phyloP scores from a whole-genome alignment of 1,140 invertebrate genomes.

The Hypothenemus hampei region DNA sequence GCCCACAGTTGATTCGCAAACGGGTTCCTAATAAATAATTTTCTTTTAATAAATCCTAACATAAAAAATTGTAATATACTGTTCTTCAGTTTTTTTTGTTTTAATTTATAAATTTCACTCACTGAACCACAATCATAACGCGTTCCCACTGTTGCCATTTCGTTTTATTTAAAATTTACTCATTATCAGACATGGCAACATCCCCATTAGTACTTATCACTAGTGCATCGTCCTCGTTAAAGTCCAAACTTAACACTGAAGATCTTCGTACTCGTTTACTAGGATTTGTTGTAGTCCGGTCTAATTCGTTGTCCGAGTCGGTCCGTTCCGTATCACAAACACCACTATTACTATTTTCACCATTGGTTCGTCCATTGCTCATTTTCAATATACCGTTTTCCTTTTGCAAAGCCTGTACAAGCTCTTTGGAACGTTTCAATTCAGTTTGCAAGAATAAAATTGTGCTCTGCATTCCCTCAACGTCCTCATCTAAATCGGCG shows the following conservation, averaged over 20 bases:
- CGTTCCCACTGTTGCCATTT: background rate
- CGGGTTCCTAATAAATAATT: no score
- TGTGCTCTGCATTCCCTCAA: slow-evolving; percentile 97
- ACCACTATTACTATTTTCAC: slow-evolving; percentile 43
- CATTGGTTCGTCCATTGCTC: slow-evolving; percentile 39
- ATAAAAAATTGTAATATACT: slow-evolving; percentile 37
- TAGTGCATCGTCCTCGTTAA: slow-evolving; percentile 60
- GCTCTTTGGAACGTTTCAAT: slow-evolving; percentile 70
- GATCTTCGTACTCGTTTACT: slow-evolving; percentile 63
- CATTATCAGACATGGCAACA: slow-evolving; percentile 46
- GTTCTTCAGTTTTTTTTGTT: slow-evolving; percentile 39
- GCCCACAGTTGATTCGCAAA: no score
- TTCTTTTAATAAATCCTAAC: no score
- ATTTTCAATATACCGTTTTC: slow-evolving; percentile 41
- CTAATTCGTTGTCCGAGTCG: slow-evolving; percentile 49
- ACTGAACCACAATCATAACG: slow-evolving; percentile 1
- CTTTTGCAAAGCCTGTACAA: slow-evolving; percentile 44
- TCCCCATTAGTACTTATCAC: slow-evolving; percentile 54
- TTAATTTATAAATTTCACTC: slow-evolving; percentile 17
- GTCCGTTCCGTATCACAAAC: slow-evolving; percentile 47
- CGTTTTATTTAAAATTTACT: slow-evolving; percentile 1
- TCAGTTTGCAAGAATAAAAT: slow-evolving; percentile 93
- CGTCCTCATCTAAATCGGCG: slow-evolving; percentile 93
- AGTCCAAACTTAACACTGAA: slow-evolving; percentile 64
- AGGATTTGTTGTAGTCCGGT: slow-evolving; percentile 46